Conservation (phyloP, 2,888 invertebrate species). For the Oasisia sp. region DNA sequence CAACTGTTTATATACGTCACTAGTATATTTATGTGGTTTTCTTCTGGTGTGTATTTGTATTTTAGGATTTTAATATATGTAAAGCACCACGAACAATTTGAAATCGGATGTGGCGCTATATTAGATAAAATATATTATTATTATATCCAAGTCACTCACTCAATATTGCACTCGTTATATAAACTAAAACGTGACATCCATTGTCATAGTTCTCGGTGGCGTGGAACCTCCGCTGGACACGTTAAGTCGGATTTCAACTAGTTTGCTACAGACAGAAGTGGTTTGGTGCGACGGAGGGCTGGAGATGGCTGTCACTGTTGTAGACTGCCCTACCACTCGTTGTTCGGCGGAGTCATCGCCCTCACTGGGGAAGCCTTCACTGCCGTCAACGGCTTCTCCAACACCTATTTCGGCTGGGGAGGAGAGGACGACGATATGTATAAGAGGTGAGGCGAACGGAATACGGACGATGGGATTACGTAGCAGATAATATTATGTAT, state of each 20-base stretch:
- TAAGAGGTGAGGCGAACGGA: conserved; percentile 31
- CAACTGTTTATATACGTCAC: too few relatives aligned
- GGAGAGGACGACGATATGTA: conserved; percentile 39
- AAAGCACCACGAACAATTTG: too few relatives aligned
- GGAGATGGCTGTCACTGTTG: not conserved
- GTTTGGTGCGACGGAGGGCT: not conserved
- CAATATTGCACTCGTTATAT: not conserved
- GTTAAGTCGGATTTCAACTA: not conserved
- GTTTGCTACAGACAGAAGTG: not conserved
- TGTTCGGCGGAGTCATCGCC: conserved; percentile 39
- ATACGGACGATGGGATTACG: not conserved
- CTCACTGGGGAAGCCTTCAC: conserved; percentile 32
- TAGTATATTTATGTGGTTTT: too few relatives aligned
- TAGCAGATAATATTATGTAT: not conserved
- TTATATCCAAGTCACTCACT: not conserved
- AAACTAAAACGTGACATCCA: not conserved
- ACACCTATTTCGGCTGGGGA: conserved; percentile 39
- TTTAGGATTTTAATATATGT: too few relatives aligned
- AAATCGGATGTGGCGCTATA: too few relatives aligned
- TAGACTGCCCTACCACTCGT: conserved; percentile 35
- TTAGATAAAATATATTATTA: too few relatives aligned
- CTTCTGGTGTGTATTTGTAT: too few relatives aligned
- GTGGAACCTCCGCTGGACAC: not conserved
- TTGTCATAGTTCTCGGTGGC: too few relatives aligned
- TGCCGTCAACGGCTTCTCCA: conserved; percentile 38